Base-by-base conservation (phyloP, 2,797 vertebrate species). In the Alauda arvensis region DNA sequence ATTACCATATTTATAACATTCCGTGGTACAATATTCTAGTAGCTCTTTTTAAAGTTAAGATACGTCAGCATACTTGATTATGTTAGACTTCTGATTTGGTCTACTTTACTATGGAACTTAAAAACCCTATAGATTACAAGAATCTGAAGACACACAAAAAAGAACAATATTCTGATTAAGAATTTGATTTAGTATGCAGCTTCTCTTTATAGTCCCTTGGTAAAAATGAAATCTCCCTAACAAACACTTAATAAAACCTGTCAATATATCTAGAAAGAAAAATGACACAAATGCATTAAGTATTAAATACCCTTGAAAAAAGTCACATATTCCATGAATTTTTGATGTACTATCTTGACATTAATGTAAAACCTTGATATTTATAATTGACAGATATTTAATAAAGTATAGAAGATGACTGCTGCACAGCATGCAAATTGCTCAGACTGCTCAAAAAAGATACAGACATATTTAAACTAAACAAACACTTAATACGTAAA, bases 321-420 rank as follows among this genome's bases (percentile, higher is more conserved):
- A 97, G 96, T 96, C 96, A 97, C 96, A 97, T 97, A 97, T 97
- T 97, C 95, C 96, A 98, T 98, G 97, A 98, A 98, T 98, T 97
- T 98, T 97, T 98, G 97, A 98, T 98, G 97, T 85, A 97, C 97
- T 97, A 97, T 98, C 98, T 97, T 97, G 97, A 98, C 97, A 98
- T 97, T 98, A 97, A 97, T 97, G 97, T 97, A 97, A 97, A 98
- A 97, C 97, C 97, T 97, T 97, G 97, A 97, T 98, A 97, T 98
- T 97, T 98, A 96, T 98, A 98, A 98, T 97, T 98, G 98, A 98
- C 98, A 97, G 96, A 97, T 97, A 98, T 97, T 97, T 98, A 98
- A 98, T 98, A 97, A 98, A 98, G 96, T 95, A 96, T 90, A 96
- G 95, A 96, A 95, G 95, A 96, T 94, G 96, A 94, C 91, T 93